These are phyloP conservation scores for Adrianichthys oophorus DNA, from an alignment of 2,797 vertebrate species.

Conservation along the genomic window DNA sequence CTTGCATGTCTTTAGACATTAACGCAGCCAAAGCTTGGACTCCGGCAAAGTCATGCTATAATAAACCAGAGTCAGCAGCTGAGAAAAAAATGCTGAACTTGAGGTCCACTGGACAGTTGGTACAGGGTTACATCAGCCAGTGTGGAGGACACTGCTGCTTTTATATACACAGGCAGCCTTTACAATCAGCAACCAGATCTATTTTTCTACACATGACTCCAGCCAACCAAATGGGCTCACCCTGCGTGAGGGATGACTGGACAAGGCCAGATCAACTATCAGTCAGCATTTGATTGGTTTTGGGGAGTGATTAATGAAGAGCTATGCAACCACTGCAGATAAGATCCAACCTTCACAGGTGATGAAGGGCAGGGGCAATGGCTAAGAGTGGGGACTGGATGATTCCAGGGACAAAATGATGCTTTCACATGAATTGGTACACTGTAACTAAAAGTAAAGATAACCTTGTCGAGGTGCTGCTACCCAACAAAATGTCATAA, in stretches of 20 bases:
- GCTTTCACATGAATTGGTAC: conserved; percentile 51
- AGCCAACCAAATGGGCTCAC: conserved; percentile 19
- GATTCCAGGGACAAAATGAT: conserved; percentile 45
- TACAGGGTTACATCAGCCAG: conserved; percentile 10
- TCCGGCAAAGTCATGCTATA: conserved; percentile 16
- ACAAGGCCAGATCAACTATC: conserved; percentile 69
- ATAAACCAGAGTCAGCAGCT: conserved; percentile 21
- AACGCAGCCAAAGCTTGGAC: conserved; percentile 4
- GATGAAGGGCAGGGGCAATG: conserved; percentile 67
- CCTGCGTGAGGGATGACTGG: conserved; percentile 45
- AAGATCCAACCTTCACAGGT: conserved; percentile 74
- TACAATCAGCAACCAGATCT: conserved; percentile 24
- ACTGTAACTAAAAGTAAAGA: conserved; percentile 66
- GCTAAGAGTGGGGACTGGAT: background rate
- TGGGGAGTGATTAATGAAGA: conserved; percentile 75
- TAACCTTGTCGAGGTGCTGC: conserved; percentile 38
- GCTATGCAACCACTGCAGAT: conserved; percentile 65
- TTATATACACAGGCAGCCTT: conserved; percentile 17
- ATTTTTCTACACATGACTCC: conserved; percentile 6
- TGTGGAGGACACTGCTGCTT: conserved; percentile 11
- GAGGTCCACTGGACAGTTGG: conserved; percentile 19
- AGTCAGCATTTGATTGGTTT: conserved; percentile 67
- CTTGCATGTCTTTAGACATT: conserved; percentile 21
- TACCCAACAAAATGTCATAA: conserved; percentile 12
- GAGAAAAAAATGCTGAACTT: conserved; percentile 21